A percentile compares a stretch with the other conserved stretches of the same genome.
Conservation (phyloP, 2,888 invertebrate species). For the Eremobia ochroleuca region DNA sequence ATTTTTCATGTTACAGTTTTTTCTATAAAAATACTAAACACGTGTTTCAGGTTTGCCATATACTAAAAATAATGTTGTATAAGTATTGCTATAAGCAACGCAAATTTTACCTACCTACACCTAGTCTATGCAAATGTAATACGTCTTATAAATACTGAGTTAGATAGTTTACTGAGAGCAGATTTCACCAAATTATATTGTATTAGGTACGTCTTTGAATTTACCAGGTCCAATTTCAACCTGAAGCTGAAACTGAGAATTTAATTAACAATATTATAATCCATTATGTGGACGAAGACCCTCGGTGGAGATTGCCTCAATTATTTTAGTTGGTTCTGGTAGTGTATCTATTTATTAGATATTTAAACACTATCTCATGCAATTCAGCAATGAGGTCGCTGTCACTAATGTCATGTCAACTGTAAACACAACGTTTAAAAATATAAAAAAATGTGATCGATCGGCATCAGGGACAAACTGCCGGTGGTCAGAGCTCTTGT, state of each 20-base stretch:
- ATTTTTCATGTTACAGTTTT: too few relatives aligned
- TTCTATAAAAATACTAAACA: too few relatives aligned
- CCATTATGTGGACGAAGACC: conserved; percentile 29
- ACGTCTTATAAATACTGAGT: not conserved
- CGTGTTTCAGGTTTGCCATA: too few relatives aligned
- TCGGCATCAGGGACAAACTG: too few relatives aligned
- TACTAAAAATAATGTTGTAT: too few relatives aligned
- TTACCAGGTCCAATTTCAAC: conserved; percentile 34
- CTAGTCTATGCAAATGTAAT: not conserved
- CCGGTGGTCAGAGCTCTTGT: not conserved
- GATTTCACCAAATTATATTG: not conserved
- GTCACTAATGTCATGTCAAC: not conserved
- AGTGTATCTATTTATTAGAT: not conserved
- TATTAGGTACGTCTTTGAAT: not conserved
- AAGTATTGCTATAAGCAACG: too few relatives aligned
- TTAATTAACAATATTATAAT: conserved; percentile 23
- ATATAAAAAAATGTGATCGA: too few relatives aligned
- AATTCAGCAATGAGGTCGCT: not conserved
- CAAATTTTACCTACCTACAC: not conserved
- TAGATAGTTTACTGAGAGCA: not conserved
- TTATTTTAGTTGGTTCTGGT: conserved; percentile 9
- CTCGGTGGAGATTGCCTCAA: not conserved
- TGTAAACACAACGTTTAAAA: too few relatives aligned
- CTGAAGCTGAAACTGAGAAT: conserved; percentile 31
- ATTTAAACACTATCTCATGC: not conserved